A percentile compares a stretch with the other conserved stretches of the same genome.
Evolutionary conservation across 1,140 invertebrate species (phyloP).

Genomic region (Bemisia tabaci): DNA sequence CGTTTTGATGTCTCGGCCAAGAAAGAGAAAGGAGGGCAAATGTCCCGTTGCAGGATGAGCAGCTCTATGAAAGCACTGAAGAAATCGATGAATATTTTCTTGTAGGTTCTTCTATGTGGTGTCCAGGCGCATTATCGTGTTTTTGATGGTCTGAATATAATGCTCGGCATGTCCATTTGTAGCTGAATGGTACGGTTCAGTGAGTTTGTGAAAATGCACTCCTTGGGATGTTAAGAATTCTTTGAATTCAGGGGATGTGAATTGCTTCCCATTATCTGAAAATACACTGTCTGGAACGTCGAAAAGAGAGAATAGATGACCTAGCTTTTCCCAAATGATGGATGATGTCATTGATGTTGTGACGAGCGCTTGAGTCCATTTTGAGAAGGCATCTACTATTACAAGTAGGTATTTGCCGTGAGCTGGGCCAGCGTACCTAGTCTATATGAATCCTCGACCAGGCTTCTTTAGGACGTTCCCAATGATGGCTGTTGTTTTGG

Average conservation of each 20-base stretch:
- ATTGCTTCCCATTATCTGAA: neutral
- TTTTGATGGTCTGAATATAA: conserved; percentile 28
- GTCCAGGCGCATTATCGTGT: too few relatives aligned
- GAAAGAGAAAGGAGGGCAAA: too few relatives aligned
- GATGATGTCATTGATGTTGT: too few relatives aligned
- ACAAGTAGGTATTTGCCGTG: conserved; percentile 23
- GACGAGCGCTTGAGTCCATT: conserved; percentile 32
- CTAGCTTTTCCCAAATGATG: too few relatives aligned
- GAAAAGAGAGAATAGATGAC: too few relatives aligned
- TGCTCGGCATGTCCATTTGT: conserved; percentile 26
- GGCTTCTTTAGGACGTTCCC: neutral
- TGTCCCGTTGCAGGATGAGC: too few relatives aligned
- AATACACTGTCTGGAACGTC: too few relatives aligned
- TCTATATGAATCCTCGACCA: neutral
- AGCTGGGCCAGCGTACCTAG: conserved; percentile 9
- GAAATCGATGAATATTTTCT: too few relatives aligned
- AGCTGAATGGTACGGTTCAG: conserved; percentile 21
- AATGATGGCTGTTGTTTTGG: neutral
- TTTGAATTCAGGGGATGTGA: neutral
- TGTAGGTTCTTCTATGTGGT: too few relatives aligned
- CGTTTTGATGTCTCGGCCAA: too few relatives aligned
- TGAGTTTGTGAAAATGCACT: conserved; percentile 19
- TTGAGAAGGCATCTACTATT: conserved; percentile 28
- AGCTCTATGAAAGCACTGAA: too few relatives aligned
- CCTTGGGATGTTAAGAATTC: neutral